A percentile compares a stretch with the other conserved stretches of the same genome.
phyloP scores from a whole-genome alignment of 2,888 invertebrate genomes.

The Odontocolon sp. region DNA sequence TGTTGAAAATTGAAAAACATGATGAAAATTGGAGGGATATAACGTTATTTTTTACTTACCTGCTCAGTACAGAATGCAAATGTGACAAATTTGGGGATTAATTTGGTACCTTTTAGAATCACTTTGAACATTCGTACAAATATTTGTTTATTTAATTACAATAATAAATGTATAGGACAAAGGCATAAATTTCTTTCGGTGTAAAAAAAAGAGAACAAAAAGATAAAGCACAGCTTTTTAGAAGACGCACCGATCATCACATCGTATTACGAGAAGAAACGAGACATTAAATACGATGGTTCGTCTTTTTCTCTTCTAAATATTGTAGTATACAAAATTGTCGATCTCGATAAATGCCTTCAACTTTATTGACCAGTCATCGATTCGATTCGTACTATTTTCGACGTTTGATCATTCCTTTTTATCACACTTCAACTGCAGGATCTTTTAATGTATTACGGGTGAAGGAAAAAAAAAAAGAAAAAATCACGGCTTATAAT shows the following conservation, averaged over 20 bases:
- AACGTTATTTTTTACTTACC: too few relatives aligned
- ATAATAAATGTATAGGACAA: constrained; percentile 27
- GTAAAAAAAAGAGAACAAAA: constrained; percentile 9
- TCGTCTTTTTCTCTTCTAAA: constrained; percentile 24
- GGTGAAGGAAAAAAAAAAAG: neutral
- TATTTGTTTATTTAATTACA: constrained; percentile 44
- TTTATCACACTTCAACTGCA: constrained; percentile 9
- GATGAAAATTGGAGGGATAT: too few relatives aligned
- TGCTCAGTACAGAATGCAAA: too few relatives aligned
- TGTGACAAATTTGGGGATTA: too few relatives aligned
- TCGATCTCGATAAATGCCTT: constrained; percentile 36
- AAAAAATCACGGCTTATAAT: neutral
- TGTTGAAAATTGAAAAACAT: too few relatives aligned
- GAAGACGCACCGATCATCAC: neutral
- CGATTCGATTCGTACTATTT: constrained; percentile 4
- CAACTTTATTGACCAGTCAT: constrained; percentile 1
- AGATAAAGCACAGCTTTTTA: constrained; percentile 12
- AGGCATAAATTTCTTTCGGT: neutral
- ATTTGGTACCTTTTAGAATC: neutral
- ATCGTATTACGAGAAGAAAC: neutral
- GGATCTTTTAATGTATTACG: neutral
- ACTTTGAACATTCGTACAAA: constrained; percentile 33
- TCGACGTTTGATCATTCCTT: neutral
- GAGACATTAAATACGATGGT: neutral
- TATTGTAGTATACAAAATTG: constrained; percentile 31